phyloP scores from a whole-genome alignment of 2,888 invertebrate species.

The Cryptophagus acutangulus region DNA sequence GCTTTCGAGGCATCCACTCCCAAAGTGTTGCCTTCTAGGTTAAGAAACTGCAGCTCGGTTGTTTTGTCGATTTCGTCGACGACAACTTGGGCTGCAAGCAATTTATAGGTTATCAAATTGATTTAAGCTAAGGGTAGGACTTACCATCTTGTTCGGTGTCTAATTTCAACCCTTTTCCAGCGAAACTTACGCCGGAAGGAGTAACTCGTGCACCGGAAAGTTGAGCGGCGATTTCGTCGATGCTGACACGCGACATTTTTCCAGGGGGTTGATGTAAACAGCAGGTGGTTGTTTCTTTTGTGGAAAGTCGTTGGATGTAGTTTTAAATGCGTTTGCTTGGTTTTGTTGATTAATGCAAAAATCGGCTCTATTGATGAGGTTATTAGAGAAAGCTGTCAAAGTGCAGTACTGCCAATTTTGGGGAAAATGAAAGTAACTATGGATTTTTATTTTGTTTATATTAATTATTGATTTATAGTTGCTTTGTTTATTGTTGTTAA shows the following conservation, averaged over 20 bases:
- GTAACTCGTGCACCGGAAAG: constrained; percentile 49
- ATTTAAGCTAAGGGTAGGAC: constrained; percentile 23
- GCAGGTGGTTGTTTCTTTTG: too few relatives aligned
- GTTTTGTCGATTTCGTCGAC: constrained; percentile 71
- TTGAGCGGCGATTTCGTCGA: constrained; percentile 53
- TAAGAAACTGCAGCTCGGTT: constrained; percentile 64
- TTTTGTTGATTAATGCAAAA: too few relatives aligned
- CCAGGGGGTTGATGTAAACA: too few relatives aligned
- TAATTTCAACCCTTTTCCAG: constrained; percentile 73
- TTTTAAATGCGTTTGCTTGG: too few relatives aligned
- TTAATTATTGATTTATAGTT: too few relatives aligned
- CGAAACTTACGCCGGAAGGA: constrained; percentile 70
- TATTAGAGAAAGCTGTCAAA: too few relatives aligned
- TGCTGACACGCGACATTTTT: constrained; percentile 39
- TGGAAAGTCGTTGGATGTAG: too few relatives aligned
- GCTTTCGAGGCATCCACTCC: constrained; percentile 85
- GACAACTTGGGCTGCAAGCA: constrained; percentile 61
- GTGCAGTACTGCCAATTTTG: too few relatives aligned
- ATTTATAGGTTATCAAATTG: background rate
- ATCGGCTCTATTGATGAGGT: too few relatives aligned
- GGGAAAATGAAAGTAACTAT: too few relatives aligned
- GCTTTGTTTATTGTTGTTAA: too few relatives aligned
- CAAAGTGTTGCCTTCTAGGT: constrained; percentile 88
- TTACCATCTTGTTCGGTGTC: constrained; percentile 76
- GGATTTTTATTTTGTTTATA: too few relatives aligned